Conservation (phyloP, 2,113 vertebrate genomes). For the Danionella cerebrum region DNA sequence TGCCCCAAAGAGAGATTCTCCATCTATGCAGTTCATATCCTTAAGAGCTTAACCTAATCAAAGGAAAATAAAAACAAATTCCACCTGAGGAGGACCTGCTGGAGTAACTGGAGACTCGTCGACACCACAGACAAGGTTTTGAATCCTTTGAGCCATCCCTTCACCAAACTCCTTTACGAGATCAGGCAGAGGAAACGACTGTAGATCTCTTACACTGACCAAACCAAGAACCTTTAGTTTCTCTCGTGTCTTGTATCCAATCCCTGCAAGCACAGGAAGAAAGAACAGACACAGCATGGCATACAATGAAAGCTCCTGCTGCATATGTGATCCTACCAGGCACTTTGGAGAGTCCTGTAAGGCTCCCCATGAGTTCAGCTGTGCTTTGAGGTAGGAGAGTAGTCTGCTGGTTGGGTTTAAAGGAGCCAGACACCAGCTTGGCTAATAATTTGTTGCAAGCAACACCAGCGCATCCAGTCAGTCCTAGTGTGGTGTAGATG, state of each 20-base stretch:
- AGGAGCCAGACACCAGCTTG: conserved; percentile 78
- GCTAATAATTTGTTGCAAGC: conserved; percentile 78
- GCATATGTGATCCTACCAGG: conserved; percentile 66
- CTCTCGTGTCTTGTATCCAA: conserved; percentile 74
- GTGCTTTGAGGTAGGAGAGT: conserved; percentile 71
- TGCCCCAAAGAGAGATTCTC: too few relatives aligned
- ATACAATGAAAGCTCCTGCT: too few relatives aligned
- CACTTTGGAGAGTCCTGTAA: conserved; percentile 64
- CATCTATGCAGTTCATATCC: too few relatives aligned
- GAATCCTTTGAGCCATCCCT: conserved; percentile 65
- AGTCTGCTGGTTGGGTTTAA: conserved; percentile 89
- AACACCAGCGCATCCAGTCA: conserved; percentile 80
- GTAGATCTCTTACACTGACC: conserved; percentile 63
- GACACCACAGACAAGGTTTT: conserved; percentile 71
- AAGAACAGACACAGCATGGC: not conserved
- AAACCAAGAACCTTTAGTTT: conserved; percentile 71
- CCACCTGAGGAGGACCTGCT: conserved; percentile 80
- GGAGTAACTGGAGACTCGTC: conserved; percentile 74
- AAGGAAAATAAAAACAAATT: not conserved
- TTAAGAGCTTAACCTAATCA: too few relatives aligned
- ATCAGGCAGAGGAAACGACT: conserved; percentile 55
- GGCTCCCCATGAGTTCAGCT: conserved; percentile 58
- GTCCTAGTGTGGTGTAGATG: conserved; percentile 60
- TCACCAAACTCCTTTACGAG: conserved; percentile 72
- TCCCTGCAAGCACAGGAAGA: conserved; percentile 56